Percentiles rank a stretch among this genome's conserved stretches.
These are phyloP conservation scores for Brachyhypopomus occidentalis DNA, from an alignment of 2,113 vertebrate species.

Conservation along the genomic window DNA sequence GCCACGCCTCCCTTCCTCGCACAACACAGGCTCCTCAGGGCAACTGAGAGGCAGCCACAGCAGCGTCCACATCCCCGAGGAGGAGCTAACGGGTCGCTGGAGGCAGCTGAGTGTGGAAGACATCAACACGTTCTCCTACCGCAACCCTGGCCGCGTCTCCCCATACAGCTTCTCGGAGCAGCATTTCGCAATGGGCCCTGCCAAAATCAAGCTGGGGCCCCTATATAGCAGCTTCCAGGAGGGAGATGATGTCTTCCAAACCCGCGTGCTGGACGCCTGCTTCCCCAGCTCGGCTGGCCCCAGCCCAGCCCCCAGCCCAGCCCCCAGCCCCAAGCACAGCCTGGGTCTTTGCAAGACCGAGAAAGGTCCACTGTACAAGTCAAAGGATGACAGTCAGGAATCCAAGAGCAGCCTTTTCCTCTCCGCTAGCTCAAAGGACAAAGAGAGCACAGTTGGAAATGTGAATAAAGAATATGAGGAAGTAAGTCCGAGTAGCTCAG, in stretches of 20 bases:
- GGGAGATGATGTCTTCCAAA: slow-evolving; percentile 84
- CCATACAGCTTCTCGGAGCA: slow-evolving; percentile 86
- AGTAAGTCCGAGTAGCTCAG: slow-evolving; percentile 83
- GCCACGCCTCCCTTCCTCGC: slow-evolving; percentile 79
- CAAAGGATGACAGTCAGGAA: slow-evolving; percentile 81
- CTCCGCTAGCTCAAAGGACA: slow-evolving; percentile 82
- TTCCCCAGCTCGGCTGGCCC: slow-evolving; percentile 72
- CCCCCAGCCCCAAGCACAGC: slow-evolving; percentile 72
- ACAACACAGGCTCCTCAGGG: slow-evolving; percentile 77
- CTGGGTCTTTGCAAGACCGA: slow-evolving; percentile 79
- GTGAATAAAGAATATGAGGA: slow-evolving; percentile 80
- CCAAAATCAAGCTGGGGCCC: slow-evolving; percentile 78
- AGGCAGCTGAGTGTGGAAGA: slow-evolving; percentile 89
- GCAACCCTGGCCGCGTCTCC: slow-evolving; percentile 74
- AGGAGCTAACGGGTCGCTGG: slow-evolving; percentile 82
- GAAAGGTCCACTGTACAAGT: slow-evolving; percentile 75
- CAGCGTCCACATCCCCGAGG: slow-evolving; percentile 73
- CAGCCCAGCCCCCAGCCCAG: slow-evolving; percentile 65
- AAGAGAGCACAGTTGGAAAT: slow-evolving; percentile 63
- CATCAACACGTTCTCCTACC: slow-evolving; percentile 83
- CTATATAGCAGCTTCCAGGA: slow-evolving; percentile 90
- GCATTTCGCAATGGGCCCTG: slow-evolving; percentile 75
- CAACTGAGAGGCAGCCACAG: slow-evolving; percentile 70
- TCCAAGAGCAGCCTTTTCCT: slow-evolving; percentile 80
- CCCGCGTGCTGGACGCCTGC: slow-evolving; percentile 79